Evolutionary conservation across 2,113 vertebrate genomes (phyloP).

Genomic region (Microcebus jonahi): DNA sequence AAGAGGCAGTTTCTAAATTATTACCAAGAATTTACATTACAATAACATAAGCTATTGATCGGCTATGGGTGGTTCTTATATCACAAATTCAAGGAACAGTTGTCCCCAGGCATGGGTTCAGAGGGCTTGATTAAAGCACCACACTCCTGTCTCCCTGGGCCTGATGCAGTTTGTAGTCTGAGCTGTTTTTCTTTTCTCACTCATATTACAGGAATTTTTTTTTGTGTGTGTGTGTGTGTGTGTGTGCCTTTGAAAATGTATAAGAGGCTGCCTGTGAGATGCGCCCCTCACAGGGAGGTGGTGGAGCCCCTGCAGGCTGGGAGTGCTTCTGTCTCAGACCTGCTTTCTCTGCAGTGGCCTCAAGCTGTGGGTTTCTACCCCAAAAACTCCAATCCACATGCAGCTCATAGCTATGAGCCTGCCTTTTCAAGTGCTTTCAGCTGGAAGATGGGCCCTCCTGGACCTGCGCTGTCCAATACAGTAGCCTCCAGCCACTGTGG

Average conservation of each 20-base stretch:
- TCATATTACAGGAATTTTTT: not conserved
- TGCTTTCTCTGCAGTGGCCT: too few species aligned
- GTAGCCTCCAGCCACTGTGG: not conserved
- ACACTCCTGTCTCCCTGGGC: not conserved
- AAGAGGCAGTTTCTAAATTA: not conserved
- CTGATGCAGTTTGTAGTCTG: not conserved
- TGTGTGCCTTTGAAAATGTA: not conserved
- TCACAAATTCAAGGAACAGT: not conserved
- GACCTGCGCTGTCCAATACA: rapidly evolving
- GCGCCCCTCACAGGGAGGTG: too few species aligned
- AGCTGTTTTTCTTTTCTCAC: not conserved
- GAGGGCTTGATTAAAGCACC: not conserved
- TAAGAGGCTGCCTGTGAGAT: not conserved
- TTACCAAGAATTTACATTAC: not conserved
- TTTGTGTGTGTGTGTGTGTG: too few species aligned
- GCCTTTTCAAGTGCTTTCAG: not conserved
- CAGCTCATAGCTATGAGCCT: not conserved
- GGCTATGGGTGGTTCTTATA: not conserved
- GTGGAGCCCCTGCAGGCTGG: not conserved
- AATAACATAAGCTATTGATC: not conserved
- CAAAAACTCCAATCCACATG: not conserved
- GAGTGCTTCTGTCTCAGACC: not conserved
- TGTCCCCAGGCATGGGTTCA: not conserved
- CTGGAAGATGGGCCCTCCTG: not conserved
- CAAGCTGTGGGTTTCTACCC: not conserved